Conservation (phyloP, 2,797 vertebrate genomes). For the Enteromius radiatus region DNA sequence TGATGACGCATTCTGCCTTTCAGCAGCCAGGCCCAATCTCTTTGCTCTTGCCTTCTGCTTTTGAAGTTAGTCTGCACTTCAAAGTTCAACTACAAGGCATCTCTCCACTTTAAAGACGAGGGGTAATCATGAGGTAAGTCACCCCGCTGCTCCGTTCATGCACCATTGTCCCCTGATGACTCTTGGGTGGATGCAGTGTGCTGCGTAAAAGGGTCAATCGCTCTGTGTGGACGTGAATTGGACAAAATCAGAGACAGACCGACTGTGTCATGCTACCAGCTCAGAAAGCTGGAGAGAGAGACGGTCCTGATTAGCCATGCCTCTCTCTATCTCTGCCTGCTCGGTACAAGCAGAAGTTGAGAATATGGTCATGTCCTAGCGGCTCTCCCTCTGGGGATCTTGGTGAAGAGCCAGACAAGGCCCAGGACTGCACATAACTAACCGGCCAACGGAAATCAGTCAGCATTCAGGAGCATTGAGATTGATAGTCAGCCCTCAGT, state of each 20-base stretch:
- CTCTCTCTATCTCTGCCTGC: conserved; percentile 9
- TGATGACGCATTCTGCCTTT: conserved; percentile 14
- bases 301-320: conserved; percentile 24
- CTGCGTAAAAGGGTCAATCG: conserved; percentile 45
- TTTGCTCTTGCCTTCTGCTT: background rate
- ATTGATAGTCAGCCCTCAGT: conserved; percentile 3
- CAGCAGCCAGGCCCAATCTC: background rate
- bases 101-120: conserved; percentile 25
- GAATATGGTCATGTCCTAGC: conserved; percentile 28
- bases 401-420: conserved; percentile 10
- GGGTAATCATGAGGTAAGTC: conserved; percentile 40
- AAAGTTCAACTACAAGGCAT: conserved; percentile 45
- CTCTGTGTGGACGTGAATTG: conserved; percentile 16
- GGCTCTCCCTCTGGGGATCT: conserved; percentile 21
- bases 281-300: conserved; percentile 23
- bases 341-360: conserved; percentile 20
- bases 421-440: conserved; percentile 15
- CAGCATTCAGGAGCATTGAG: conserved; percentile 28
- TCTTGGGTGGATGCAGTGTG: background rate
- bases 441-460: conserved; percentile 28
- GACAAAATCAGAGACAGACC: conserved; percentile 33
- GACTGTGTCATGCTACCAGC: conserved; percentile 4
- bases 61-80: conserved; percentile 46
- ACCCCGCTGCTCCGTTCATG: conserved; percentile 11
- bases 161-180: conserved; percentile 35